Conservation (phyloP, 1,140 invertebrate species). For the Ceratina japonica region DNA sequence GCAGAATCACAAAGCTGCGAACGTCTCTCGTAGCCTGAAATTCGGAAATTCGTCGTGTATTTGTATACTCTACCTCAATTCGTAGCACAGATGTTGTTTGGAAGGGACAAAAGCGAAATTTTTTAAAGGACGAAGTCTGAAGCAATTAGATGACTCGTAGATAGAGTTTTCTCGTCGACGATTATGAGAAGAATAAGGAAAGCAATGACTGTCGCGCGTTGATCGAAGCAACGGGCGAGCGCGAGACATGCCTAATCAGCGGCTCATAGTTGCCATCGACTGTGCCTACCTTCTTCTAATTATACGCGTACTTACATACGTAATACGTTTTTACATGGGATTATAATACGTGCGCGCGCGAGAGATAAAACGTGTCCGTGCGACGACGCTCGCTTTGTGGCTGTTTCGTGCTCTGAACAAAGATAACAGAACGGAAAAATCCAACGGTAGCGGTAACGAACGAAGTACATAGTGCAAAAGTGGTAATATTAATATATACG, state of each 20-base stretch:
- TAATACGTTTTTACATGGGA: constrained; percentile 26
- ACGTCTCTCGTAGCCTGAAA: background rate
- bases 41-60: background rate
- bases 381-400: constrained; percentile 30
- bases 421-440: background rate
- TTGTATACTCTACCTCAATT: constrained; percentile 46
- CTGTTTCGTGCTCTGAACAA: constrained; percentile 28
- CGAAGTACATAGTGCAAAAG: constrained; percentile 57
- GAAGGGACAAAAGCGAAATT: no score
- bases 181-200: background rate
- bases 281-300: constrained; percentile 43
- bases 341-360: background rate
- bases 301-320: background rate
- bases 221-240: constrained; percentile 22
- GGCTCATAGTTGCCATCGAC: constrained; percentile 38
- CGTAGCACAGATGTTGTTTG: background rate
- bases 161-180: background rate
- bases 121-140: background rate
- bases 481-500: constrained; percentile 50
- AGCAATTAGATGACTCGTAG: background rate
- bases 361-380: constrained; percentile 4
- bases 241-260: background rate
- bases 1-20: background rate
- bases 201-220: constrained; percentile 3
- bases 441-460: constrained; percentile 34